Conservation (phyloP, 2,797 vertebrate species). For the Nyctibius grandis region DNA sequence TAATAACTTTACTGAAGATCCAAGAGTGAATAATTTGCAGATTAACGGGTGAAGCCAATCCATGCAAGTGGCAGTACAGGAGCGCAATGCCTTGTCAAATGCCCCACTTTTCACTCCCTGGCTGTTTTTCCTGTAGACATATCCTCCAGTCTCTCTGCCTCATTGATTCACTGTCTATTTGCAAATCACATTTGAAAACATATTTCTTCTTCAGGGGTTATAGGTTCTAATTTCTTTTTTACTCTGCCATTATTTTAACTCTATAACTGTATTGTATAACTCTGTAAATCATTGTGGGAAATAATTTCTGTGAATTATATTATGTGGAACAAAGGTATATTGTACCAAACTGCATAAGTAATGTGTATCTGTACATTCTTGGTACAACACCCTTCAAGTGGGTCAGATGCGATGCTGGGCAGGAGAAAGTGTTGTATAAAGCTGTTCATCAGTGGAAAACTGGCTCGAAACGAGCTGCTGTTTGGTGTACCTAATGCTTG, state of each 20-base stretch:
- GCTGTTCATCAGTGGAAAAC: background rate
- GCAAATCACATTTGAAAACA: background rate
- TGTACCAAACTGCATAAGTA: background rate
- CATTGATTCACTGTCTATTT: background rate
- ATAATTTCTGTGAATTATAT: background rate
- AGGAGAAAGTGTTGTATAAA: background rate
- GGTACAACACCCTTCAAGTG: background rate
- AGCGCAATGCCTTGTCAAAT: background rate
- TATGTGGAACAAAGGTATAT: background rate
- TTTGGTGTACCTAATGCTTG: background rate
- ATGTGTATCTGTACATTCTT: background rate
- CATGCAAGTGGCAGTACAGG: background rate
- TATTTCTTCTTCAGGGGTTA: background rate
- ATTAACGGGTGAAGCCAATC: background rate
- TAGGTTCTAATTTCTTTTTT: background rate
- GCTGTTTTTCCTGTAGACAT: background rate
- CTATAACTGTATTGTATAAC: background rate
- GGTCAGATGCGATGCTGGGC: background rate
- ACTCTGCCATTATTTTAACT: background rate
- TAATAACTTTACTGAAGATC: background rate
- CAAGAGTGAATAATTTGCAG: background rate
- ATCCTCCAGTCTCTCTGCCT: background rate
- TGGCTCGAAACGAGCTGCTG: fast-evolving
- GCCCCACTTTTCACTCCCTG: background rate
- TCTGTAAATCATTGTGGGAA: background rate